A percentile compares a stretch with the other conserved stretches of the same genome.
These are phyloP conservation scores for Diorhabda sublineata DNA, from an alignment of 1,140 invertebrate genomes.

Conservation along the genomic window DNA sequence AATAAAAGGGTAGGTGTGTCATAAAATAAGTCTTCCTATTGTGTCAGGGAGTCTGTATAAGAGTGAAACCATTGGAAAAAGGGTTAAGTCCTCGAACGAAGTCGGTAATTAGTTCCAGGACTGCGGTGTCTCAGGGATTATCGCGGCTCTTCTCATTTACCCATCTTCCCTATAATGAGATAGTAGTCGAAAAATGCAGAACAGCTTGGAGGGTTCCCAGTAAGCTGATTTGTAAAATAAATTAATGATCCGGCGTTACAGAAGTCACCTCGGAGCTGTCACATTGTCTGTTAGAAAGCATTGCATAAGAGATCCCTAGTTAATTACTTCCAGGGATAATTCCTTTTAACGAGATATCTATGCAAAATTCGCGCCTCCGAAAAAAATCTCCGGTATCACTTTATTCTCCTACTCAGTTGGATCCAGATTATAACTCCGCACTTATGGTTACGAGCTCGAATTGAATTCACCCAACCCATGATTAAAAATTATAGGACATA, in stretches of 20 bases:
- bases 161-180: constrained; percentile 39
- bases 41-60: constrained; percentile 1
- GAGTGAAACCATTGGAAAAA: constrained; percentile 30
- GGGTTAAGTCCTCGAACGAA: constrained; percentile 29
- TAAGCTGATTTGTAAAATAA: constrained; percentile 48
- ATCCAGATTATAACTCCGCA: constrained; percentile 9
- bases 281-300: constrained; percentile 44
- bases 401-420: constrained; percentile 3
- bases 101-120: constrained; percentile 37
- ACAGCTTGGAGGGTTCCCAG: constrained; percentile 37
- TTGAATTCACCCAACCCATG: constrained; percentile 12
- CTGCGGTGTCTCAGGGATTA: constrained; percentile 39
- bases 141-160: constrained; percentile 40
- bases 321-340: constrained; percentile 44
- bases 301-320: constrained; percentile 35
- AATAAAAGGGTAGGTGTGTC: constrained; percentile 8
- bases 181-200: constrained; percentile 39
- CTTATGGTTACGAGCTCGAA: constrained; percentile 12
- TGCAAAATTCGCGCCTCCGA: constrained; percentile 34
- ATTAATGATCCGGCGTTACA: constrained; percentile 45
- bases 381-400: constrained; percentile 24
- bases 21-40: constrained; percentile 20
- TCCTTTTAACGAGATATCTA: constrained; percentile 42
- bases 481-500: not conserved
- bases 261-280: constrained; percentile 45